Percentiles rank a stretch among this genome's conserved stretches.
phyloP scores from a whole-genome alignment of 2,797 vertebrate species.

The Thripadectes ignobilis region DNA sequence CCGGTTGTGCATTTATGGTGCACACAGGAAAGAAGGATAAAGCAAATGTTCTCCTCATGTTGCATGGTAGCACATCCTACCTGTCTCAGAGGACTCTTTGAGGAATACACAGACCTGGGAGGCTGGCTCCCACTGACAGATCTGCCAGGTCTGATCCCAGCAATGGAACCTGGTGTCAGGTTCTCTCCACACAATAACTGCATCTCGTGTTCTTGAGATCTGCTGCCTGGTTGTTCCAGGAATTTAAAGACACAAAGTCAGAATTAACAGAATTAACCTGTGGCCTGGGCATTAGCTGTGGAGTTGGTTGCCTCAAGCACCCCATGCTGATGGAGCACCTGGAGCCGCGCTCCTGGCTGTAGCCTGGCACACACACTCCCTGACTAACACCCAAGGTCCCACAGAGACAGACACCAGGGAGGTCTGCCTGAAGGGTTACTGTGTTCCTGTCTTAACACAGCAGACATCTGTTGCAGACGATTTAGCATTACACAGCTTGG shows the following conservation, averaged over 20 bases:
- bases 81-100: neutral
- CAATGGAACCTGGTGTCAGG: accelerated
- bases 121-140: neutral
- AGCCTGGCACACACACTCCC: neutral
- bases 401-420: neutral
- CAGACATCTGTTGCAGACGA: neutral
- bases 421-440: neutral
- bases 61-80: neutral
- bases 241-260: neutral
- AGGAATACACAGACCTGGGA: neutral
- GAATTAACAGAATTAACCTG: neutral
- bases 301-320: neutral
- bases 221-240: neutral
- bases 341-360: neutral
- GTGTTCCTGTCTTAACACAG: neutral
- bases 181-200: neutral
- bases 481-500: neutral
- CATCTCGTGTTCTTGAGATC: neutral
- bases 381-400: neutral
- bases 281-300: neutral
- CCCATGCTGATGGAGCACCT: accelerated
- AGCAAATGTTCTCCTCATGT: neutral
- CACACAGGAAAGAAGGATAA: neutral
- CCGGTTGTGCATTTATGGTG: neutral
- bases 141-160: neutral